Percentiles rank a stretch among this genome's conserved stretches.
phyloP scores from a whole-genome alignment of 53 echinoderm and acorn worm species.

The Holothuria scabra region DNA sequence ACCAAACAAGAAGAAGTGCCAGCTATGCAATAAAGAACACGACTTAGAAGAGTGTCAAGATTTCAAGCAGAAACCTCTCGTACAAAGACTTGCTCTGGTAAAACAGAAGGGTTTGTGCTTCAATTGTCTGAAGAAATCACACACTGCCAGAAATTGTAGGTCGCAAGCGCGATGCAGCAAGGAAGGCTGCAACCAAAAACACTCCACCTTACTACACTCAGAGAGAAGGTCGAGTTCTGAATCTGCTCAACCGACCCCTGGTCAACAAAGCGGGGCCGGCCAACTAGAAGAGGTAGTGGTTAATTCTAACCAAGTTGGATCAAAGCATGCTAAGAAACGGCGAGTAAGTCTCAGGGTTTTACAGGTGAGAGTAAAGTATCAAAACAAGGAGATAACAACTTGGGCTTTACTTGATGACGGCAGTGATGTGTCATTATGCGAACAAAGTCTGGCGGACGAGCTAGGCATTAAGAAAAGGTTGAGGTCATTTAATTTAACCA shows the following conservation, averaged over 20 bases:
- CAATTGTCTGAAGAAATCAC: conserved; percentile 66
- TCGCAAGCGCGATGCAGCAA: conserved; percentile 33
- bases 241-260: conserved; percentile 19
- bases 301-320: conserved; percentile 6
- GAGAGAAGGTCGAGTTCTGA: not conserved
- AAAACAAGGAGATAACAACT: conserved; percentile 49
- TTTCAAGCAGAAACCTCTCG: conserved; percentile 54
- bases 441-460: conserved; percentile 58
- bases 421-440: conserved; percentile 71
- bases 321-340: conserved; percentile 12
- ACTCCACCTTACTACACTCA: conserved; percentile 65
- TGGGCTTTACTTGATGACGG: conserved; percentile 75
- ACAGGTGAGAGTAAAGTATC: conserved; percentile 59
- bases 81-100: conserved; percentile 51
- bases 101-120: conserved; percentile 58
- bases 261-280: conserved; percentile 60
- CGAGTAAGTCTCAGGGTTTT: conserved; percentile 64
- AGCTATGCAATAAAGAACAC: conserved; percentile 55
- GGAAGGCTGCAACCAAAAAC: conserved; percentile 63
- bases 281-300: conserved; percentile 10
- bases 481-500: conserved; percentile 55
- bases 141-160: conserved; percentile 60
- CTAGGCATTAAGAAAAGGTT: conserved; percentile 38
- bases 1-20: conserved; percentile 35
- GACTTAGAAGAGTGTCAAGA: conserved; percentile 43